Evolutionary conservation across 2,888 invertebrate genomes (phyloP), one percentile per base, ranked within the genome.

Genomic region (Sinhomidia bicolor): DNA sequence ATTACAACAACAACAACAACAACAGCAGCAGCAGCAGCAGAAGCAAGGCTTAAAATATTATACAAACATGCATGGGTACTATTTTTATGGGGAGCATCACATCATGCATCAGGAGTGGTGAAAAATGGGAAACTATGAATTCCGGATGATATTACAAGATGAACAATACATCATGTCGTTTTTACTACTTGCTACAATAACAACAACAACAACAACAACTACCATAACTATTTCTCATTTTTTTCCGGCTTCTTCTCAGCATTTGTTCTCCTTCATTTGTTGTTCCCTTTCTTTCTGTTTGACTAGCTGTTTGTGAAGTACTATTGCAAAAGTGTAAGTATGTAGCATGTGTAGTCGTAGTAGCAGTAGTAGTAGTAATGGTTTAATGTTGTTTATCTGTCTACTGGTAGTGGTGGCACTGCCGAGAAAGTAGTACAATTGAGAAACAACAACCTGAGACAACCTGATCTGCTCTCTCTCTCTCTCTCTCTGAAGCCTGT

Each of bases 91-190:
- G 20, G 9, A 74, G 47, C 74, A 44, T 26, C 23, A 44, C 44
- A n/a, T n/a, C n/a, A n/a, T n/a, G n/a, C n/a, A n/a, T n/a, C n/a
- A n/a, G n/a, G 47, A 74, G n/a, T 26, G 74, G 1, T 74, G 47
- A 74, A 47, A 74, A 74, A 74, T 74, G 74, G 47, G 47, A 23
- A 44, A 26, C n/a, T 47, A 74, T 74, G 74, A 47, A 74, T 74
- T 74, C 47, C 47, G 26, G 47, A 47, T 74, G 74, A 23, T 47
- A 74, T 74, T 74, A 47, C 44, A 47, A 74, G 47, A 74, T 47
- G 47, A 26, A 26, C 14, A 74, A 74, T 74, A 23, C 47, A 74
- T 74, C 74, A 47, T 26, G 23, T 47, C 7, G 47, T 44, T 74
- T 74, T 71, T 47, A 47, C 47, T 47, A 47, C 10, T 14, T 10